These are phyloP conservation scores for Prionailurus bengalensis DNA, from an alignment of 2,113 vertebrate species.

Conservation along the genomic window DNA sequence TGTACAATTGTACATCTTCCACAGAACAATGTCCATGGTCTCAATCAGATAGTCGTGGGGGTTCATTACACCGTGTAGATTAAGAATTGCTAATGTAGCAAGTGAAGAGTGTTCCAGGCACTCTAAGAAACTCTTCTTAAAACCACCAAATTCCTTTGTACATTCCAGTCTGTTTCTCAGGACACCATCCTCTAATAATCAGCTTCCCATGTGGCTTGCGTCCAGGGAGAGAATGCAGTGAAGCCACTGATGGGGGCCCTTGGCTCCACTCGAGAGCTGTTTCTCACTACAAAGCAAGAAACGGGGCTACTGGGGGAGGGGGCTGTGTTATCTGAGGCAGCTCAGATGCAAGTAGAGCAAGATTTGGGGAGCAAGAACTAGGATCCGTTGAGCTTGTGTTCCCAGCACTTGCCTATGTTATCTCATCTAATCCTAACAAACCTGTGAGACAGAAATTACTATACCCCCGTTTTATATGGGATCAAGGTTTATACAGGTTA, in stretches of 20 bases:
- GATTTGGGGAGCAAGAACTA: neutral
- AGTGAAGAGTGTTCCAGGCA: neutral
- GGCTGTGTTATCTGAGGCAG: neutral
- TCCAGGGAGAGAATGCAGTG: neutral
- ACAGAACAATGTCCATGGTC: neutral
- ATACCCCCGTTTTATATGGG: slow-evolving; percentile 3
- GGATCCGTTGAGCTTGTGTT: neutral
- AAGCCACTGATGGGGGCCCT: neutral
- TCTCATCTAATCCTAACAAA: neutral
- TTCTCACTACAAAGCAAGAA: neutral
- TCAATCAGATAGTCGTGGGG: neutral
- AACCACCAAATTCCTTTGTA: neutral
- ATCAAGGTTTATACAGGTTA: neutral
- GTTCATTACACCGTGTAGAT: neutral
- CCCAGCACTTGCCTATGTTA: neutral
- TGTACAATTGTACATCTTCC: neutral
- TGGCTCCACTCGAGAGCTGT: neutral
- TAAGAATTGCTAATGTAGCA: neutral
- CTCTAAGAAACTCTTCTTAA: neutral
- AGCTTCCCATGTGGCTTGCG: neutral
- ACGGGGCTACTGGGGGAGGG: neutral
- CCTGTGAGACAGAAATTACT: neutral
- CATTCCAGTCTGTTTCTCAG: neutral
- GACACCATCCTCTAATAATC: neutral
- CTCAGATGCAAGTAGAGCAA: neutral